Conservation (phyloP, 92 coral and sea anemone genomes). For the Blastomussa wellsi region DNA sequence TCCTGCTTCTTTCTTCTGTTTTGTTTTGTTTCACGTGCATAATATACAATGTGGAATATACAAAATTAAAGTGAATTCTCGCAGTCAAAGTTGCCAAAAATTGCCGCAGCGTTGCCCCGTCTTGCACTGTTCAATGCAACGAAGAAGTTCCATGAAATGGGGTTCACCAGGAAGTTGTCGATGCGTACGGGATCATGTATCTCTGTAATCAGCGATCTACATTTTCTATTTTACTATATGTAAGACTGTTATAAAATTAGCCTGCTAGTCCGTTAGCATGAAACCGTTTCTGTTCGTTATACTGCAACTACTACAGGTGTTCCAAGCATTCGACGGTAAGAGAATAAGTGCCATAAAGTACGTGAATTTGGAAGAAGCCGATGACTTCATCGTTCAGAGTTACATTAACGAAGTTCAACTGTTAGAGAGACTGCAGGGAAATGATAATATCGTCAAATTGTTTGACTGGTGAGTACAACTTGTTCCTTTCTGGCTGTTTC, state of each 20-base stretch:
- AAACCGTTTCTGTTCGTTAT: background rate
- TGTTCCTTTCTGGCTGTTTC: background rate
- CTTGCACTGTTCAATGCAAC: too few relatives aligned
- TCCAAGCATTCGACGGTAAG: constrained; percentile 81
- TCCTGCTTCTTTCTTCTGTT: background rate
- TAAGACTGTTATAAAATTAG: too few relatives aligned
- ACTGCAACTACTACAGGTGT: constrained; percentile 51
- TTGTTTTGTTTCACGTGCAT: too few relatives aligned
- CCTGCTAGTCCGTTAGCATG: background rate
- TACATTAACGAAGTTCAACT: constrained; percentile 90
- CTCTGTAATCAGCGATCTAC: too few relatives aligned
- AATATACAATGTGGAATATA: too few relatives aligned
- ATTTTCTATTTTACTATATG: too few relatives aligned
- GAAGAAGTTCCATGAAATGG: too few relatives aligned
- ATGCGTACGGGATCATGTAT: too few relatives aligned
- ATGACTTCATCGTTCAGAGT: constrained; percentile 81
- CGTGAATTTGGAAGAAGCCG: constrained; percentile 91
- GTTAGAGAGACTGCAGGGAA: constrained; percentile 92
- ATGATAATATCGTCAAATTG: constrained; percentile 84
- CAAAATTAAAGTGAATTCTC: too few relatives aligned
- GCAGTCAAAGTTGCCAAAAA: too few relatives aligned
- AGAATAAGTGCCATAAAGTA: constrained; percentile 85
- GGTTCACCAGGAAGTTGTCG: too few relatives aligned
- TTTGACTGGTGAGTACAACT: constrained; percentile 97
- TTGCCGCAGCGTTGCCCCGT: too few relatives aligned